Conservation (phyloP, 2,113 vertebrate genomes). For the Delphinapterus leucas region DNA sequence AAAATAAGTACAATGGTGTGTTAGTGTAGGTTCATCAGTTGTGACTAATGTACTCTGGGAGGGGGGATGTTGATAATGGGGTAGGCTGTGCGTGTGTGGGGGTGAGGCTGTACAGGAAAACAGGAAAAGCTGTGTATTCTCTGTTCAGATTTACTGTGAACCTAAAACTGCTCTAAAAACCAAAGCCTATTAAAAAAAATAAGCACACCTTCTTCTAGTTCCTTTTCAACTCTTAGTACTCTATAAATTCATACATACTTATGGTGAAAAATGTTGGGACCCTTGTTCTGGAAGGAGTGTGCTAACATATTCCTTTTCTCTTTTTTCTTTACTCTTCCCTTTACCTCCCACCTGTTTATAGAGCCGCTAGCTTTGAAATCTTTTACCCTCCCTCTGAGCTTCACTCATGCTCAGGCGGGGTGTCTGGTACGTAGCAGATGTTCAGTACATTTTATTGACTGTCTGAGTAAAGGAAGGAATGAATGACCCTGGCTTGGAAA, state of each 20-base stretch:
- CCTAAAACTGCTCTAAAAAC: not conserved
- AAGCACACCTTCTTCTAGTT: not conserved
- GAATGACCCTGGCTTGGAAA: not conserved
- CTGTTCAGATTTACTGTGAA: not conserved
- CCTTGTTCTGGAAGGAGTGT: not conserved
- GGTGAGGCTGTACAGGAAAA: not conserved
- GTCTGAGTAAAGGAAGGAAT: not conserved
- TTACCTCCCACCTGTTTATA: not conserved
- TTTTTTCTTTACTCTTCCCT: not conserved
- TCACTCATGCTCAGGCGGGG: not conserved
- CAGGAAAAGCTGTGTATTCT: not conserved
- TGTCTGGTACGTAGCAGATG: not conserved
- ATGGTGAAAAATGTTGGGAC: not conserved
- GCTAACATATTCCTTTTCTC: not conserved
- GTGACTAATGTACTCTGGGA: not conserved
- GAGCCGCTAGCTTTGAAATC: not conserved
- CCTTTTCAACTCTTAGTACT: not conserved
- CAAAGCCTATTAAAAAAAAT: not conserved
- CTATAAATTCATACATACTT: not conserved
- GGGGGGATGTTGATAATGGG: not conserved
- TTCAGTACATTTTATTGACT: not conserved
- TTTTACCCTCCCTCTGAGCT: not conserved
- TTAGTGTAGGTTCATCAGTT: not conserved
- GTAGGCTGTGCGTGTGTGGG: accelerated
- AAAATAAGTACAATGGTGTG: not conserved